Evolutionary conservation across 2,888 invertebrate genomes (phyloP), one percentile per base, ranked within the genome.

Genomic region (Seladonia tumulorum): DNA sequence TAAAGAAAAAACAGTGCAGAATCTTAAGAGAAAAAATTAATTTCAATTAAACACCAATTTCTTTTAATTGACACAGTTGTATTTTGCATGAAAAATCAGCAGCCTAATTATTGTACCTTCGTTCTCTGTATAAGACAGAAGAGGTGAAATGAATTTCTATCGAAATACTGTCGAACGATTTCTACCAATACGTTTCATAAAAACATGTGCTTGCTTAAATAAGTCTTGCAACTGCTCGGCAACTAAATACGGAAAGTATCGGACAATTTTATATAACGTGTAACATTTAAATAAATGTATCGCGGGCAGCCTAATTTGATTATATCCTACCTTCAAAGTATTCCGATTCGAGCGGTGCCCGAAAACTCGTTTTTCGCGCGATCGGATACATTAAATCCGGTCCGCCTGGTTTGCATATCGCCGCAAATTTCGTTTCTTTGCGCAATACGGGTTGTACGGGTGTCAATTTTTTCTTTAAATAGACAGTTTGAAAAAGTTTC

Each of bases 401-500:
- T 12, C 18, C 18, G 18, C 0, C 47, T 18, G 18, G 35, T 72
- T 79, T 35, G 47, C 35, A 10, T 47, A 60, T 49, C n/a, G 7
- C n/a, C 29, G n/a, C 25, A 39, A 45, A 39, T 79, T n/a, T 18
- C 5, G 14, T 29, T 73, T 63, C 60, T 63, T 63, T 79, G 12
- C n/a, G 18, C 14, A 22, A 4, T n/a, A 63, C 72, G 39, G 35
- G 76, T 49, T 39, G 35, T 16, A 47, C 16, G 66, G 18, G 66
- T 47, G 66, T 47, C 1, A 53, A 39, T 66, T 49, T 42, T 66
- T 60, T 75, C 57, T 18, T 18, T 7, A 66, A 18, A 29, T 2
- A 2, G 35, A 29, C 63, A 18, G 63, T 29, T 16, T 8, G 47
- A 57, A 74, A 81, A 83, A 81, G 29, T 68, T 73, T 25, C 68